Evolutionary conservation across 2,113 vertebrate species (phyloP).

Genomic region (Pituophis catenifer): DNA sequence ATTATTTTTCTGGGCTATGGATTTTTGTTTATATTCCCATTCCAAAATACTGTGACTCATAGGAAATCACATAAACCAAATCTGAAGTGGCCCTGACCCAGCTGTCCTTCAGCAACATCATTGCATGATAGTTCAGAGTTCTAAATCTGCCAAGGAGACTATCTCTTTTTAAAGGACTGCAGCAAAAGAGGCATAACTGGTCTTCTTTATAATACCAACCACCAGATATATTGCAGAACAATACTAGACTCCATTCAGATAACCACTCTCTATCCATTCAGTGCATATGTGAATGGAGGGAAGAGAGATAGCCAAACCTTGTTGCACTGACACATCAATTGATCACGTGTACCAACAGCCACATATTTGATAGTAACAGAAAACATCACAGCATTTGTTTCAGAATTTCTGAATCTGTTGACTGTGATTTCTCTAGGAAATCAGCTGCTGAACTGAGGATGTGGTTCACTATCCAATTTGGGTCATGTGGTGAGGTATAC

Average conservation of each 20-base stretch:
- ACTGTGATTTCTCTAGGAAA: not conserved
- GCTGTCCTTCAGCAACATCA: not conserved
- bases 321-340: not conserved
- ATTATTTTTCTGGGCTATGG: not conserved
- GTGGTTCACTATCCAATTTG: not conserved
- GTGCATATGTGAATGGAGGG: not conserved
- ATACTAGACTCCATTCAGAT: not conserved
- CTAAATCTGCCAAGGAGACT: not conserved
- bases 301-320: not conserved
- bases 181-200: not conserved
- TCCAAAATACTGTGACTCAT: constrained; percentile 19
- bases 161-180: not conserved
- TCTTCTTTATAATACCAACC: not conserved
- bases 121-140: not conserved
- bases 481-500: not conserved
- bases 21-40: constrained; percentile 28
- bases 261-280: not conserved
- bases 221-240: not conserved
- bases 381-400: not conserved
- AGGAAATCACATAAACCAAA: not conserved
- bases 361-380: not conserved
- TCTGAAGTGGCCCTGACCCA: not conserved
- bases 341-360: not conserved
- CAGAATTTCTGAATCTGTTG: not conserved
- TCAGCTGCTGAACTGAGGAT: not conserved